A percentile compares a stretch with the other conserved stretches of the same genome.
Conservation (phyloP, 2,888 invertebrate species). For the Cephonodes hylas region DNA sequence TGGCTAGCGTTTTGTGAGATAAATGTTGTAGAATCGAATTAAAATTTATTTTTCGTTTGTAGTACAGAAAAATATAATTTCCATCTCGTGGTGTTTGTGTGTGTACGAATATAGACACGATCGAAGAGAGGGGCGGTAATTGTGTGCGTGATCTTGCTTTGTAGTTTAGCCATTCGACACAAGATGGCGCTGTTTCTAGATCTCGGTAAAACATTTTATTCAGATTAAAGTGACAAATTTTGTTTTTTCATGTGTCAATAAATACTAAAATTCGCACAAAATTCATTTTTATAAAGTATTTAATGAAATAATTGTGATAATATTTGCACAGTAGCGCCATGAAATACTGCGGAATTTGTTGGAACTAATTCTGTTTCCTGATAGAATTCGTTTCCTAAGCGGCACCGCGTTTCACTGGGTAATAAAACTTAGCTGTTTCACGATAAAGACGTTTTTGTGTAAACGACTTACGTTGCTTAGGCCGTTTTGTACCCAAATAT, state of each 20-base stretch:
- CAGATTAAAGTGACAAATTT: background rate
- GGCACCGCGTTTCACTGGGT: constrained; percentile 35
- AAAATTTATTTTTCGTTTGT: background rate
- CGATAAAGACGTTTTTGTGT: constrained; percentile 48
- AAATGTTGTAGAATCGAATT: too few species aligned
- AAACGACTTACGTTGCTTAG: constrained; percentile 36
- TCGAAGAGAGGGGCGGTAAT: constrained; percentile 22
- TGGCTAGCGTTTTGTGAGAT: too few species aligned
- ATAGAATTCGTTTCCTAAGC: constrained; percentile 37
- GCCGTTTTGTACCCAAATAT: constrained; percentile 29
- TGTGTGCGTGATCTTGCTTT: constrained; percentile 27
- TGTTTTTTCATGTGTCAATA: background rate
- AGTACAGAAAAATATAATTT: background rate
- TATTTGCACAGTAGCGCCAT: constrained; percentile 51
- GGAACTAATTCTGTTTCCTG: constrained; percentile 50
- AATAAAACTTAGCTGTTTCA: constrained; percentile 52
- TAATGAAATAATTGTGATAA: background rate
- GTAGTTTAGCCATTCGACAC: constrained; percentile 64
- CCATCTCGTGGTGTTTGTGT: constrained; percentile 28
- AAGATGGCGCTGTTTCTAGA: constrained; percentile 60
- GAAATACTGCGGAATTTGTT: constrained; percentile 36
- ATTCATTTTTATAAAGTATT: constrained; percentile 2
- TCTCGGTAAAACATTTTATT: background rate
- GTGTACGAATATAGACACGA: constrained; percentile 33
- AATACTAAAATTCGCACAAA: background rate